Conservation (phyloP, 1,140 invertebrate genomes). For the Drosophila bocqueti region DNA sequence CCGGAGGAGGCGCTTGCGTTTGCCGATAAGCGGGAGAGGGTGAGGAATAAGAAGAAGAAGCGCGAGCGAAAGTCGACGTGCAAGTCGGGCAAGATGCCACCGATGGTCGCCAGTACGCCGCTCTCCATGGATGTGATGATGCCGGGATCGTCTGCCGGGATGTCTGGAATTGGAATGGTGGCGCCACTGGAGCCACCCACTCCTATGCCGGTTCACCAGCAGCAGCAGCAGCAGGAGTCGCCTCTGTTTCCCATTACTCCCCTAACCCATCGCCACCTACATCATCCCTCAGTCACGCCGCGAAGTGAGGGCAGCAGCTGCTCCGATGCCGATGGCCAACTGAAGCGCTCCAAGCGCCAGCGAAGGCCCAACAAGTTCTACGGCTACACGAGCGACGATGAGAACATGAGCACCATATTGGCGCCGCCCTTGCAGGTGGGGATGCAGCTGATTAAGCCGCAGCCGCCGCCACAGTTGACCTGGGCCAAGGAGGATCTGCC, state of each 20-base stretch:
- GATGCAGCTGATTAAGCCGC: slow-evolving; percentile 87
- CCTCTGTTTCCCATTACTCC: slow-evolving; percentile 42
- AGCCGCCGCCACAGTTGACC: slow-evolving; percentile 87
- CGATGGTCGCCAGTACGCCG: not conserved
- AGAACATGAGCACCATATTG: slow-evolving; percentile 81
- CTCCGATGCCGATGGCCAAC: slow-evolving; percentile 86
- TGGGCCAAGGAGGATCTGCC: slow-evolving; percentile 89
- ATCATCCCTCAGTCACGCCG: slow-evolving; percentile 32
- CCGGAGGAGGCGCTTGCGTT: slow-evolving; percentile 84
- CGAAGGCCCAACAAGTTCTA: slow-evolving; percentile 93
- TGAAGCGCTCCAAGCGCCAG: slow-evolving; percentile 90
- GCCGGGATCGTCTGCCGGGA: not conserved
- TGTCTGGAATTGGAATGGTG: slow-evolving; percentile 13
- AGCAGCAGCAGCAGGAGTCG: not conserved
- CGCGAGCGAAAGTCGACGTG: slow-evolving; percentile 86
- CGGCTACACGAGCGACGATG: slow-evolving; percentile 93
- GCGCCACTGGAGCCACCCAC: slow-evolving; percentile 16
- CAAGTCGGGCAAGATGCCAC: slow-evolving; percentile 54
- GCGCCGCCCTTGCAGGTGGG: slow-evolving; percentile 71
- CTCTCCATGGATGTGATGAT: slow-evolving; percentile 6
- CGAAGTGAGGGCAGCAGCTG: slow-evolving; percentile 83
- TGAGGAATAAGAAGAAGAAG: slow-evolving; percentile 87
- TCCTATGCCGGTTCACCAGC: not conserved
- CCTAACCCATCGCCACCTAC: slow-evolving; percentile 55
- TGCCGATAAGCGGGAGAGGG: slow-evolving; percentile 85